These are phyloP conservation scores for Rhynchomys soricoides DNA, from an alignment of 2,113 vertebrate species.

Conservation along the genomic window DNA sequence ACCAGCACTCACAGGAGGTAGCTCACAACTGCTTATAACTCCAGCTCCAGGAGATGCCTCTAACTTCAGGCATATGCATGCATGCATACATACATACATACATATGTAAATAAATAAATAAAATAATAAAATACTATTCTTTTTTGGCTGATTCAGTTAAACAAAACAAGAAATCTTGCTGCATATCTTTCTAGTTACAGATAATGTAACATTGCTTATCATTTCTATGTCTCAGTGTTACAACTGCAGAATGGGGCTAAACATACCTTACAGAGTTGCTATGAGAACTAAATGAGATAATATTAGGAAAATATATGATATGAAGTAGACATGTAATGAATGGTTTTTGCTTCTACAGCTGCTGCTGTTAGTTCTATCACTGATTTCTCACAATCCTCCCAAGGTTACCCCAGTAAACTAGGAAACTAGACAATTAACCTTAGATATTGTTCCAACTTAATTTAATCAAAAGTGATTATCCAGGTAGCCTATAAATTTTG, in stretches of 20 bases:
- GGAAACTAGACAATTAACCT: constrained; percentile 1
- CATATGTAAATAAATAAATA: background rate
- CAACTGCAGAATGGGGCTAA: background rate
- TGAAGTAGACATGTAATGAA: background rate
- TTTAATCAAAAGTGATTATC: constrained; percentile 33
- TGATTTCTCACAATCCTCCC: background rate
- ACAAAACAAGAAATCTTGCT: constrained; percentile 37
- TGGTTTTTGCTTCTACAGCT: background rate
- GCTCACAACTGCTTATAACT: background rate
- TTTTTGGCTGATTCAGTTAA: background rate
- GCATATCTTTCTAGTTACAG: constrained; percentile 17
- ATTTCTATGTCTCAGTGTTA: constrained; percentile 8
- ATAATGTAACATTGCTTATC: constrained; percentile 38
- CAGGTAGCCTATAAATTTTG: background rate
- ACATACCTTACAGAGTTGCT: constrained; percentile 14
- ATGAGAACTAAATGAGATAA: constrained; percentile 22
- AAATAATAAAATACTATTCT: background rate
- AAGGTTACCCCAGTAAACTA: background rate
- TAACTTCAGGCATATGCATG: background rate
- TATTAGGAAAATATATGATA: constrained; percentile 19
- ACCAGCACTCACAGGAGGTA: background rate
- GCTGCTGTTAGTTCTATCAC: background rate
- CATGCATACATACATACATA: background rate
- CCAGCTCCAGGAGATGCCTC: background rate
- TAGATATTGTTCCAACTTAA: constrained; percentile 1